Base-by-base conservation (phyloP, 2,797 vertebrate species). In the Poeciliopsis gracilis region DNA sequence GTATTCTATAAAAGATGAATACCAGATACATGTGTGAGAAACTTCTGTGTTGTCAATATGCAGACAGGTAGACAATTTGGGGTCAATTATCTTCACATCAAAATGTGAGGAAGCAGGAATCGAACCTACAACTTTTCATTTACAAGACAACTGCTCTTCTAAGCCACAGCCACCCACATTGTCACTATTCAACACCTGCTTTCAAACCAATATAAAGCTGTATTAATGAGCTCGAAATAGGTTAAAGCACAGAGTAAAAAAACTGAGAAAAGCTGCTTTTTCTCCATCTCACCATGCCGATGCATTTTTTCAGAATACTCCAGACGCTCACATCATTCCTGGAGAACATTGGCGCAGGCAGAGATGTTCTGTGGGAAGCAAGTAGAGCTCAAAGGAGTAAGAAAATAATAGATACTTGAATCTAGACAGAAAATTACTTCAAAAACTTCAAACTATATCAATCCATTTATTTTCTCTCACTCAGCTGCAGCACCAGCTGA, bases 231-330 rank as follows among this genome's bases (percentile, higher is more conserved):
- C 49, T 55, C 7, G 23, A 33, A 33, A 25, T 7, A 53, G 11
- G 20, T 2, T 23, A 10, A 38, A 73, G 49, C 4, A 10, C 43
- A 46, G n/a, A 11, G 8, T 49, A 13, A 45, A 36, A 36, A 6
- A 16, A 33, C n/a, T 18, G 28, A 46, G 30, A 36, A 69, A 36
- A 69, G 0, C 9, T 2, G 59, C 9, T 61, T 3, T 47, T n/a
- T 51, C 41, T 9, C n/a, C 25, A 5, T 90, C 96, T 94, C 93
- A 99, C 98, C 98, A 99, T 99, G 94, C 98, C 98, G 49, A 99
- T 99, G 92, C 98, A 99, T 92, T 99, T 99, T 89, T 98, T 97
- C 85, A 99, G 95, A 95, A 99, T 97, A 87, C 97, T 98, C 98
- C 98, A 99, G 92, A 99, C 97, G 92, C 98, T 99, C 92, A 99